Conservation (phyloP, 2,797 vertebrate species). For the Etheostoma nigrum region DNA sequence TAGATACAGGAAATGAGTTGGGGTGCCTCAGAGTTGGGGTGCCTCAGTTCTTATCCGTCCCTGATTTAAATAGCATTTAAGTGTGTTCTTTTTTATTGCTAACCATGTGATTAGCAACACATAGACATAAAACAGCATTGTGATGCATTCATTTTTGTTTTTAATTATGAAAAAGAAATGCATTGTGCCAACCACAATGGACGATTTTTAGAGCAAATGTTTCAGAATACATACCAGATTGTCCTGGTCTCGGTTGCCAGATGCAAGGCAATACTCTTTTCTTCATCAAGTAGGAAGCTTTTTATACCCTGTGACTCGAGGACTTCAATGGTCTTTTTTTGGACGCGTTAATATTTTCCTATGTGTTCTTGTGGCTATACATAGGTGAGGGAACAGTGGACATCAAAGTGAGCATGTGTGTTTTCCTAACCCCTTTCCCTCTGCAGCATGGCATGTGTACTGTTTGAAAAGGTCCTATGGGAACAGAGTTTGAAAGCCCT, state of each 20-base stretch:
- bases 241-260: not conserved
- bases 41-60: too few species aligned
- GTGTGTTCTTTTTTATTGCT: too few species aligned
- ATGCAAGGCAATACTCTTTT: not conserved
- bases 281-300: slow-evolving; percentile 4
- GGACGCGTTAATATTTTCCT: slow-evolving; percentile 60
- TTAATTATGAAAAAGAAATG: too few species aligned
- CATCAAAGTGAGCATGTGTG: slow-evolving; percentile 74
- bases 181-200: too few species aligned
- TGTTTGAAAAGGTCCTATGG: slow-evolving; percentile 45
- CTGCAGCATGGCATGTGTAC: slow-evolving; percentile 51
- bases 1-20: too few species aligned
- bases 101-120: too few species aligned
- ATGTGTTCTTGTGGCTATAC: slow-evolving; percentile 53
- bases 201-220: not conserved
- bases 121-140: too few species aligned
- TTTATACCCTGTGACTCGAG: slow-evolving; percentile 24
- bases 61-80: too few species aligned
- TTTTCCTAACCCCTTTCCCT: slow-evolving; percentile 73
- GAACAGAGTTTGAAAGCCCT: slow-evolving; percentile 32
- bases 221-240: too few species aligned
- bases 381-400: slow-evolving; percentile 49
- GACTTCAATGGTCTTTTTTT: slow-evolving; percentile 33
- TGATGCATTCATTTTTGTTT: too few species aligned
- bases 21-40: too few species aligned